Conservation (phyloP, 2,797 vertebrate genomes). For the Acrossocheilus fasciatus region DNA sequence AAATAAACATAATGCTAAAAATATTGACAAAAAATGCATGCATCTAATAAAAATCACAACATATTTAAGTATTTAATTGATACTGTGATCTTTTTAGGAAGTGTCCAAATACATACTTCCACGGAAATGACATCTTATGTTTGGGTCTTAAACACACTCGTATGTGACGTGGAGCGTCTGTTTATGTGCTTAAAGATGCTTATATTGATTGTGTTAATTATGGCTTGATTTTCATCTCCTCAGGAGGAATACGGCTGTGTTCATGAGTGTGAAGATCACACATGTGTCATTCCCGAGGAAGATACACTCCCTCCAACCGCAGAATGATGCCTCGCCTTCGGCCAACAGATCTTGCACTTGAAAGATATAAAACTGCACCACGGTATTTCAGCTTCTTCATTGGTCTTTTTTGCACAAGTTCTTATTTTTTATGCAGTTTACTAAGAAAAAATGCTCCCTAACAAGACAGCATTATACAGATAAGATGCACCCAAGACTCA, state of each 20-base stretch:
- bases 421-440: neutral
- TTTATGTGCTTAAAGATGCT: neutral
- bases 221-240: conserved; percentile 36
- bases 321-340: neutral
- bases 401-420: neutral
- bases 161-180: neutral
- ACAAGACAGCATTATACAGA: neutral
- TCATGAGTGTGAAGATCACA: neutral
- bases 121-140: neutral
- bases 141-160: neutral
- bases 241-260: neutral
- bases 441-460: neutral
- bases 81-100: no score
- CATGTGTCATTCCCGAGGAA: neutral
- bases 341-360: neutral
- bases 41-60: neutral
- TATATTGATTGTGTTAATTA: conserved; percentile 12
- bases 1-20: neutral
- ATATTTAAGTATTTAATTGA: no score
- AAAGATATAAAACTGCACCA: neutral
- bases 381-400: neutral
- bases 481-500: neutral
- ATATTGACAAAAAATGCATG: neutral
- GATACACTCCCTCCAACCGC: neutral
- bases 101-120: neutral